Conservation (phyloP, 2,797 vertebrate genomes). For the Leptatherina wallacei region DNA sequence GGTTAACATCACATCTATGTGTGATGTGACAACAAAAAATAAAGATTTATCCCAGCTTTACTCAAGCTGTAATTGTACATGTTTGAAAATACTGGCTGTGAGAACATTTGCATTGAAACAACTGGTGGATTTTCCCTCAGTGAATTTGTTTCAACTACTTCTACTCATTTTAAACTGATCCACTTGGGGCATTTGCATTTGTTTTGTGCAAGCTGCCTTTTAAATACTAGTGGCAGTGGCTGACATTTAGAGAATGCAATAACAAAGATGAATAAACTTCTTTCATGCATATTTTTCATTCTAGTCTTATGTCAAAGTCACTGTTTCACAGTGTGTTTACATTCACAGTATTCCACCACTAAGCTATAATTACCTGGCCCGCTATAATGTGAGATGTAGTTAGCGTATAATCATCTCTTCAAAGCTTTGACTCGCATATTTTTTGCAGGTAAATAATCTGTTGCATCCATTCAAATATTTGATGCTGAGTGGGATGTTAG, state of each 20-base stretch:
- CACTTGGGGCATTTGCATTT: background rate
- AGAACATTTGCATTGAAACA: background rate
- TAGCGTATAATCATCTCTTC: slow-evolving; percentile 30
- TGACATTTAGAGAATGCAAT: background rate
- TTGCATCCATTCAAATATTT: background rate
- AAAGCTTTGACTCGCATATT: slow-evolving; percentile 26
- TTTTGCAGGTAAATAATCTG: slow-evolving; percentile 2
- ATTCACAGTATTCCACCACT: background rate
- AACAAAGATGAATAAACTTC: background rate
- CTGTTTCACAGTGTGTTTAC: slow-evolving; percentile 4
- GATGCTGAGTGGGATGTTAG: slow-evolving; percentile 20
- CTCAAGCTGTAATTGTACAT: background rate
- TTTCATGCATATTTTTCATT: background rate
- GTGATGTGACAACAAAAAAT: too few species aligned
- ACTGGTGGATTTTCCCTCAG: too few species aligned
- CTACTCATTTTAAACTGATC: background rate
- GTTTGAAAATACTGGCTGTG: slow-evolving; percentile 3
- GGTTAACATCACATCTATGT: too few species aligned
- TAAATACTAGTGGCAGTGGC: background rate
- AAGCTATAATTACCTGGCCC: slow-evolving; percentile 4
- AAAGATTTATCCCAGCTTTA: too few species aligned
- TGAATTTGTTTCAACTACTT: background rate
- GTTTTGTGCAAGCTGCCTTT: background rate
- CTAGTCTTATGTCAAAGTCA: background rate
- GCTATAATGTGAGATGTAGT: slow-evolving; percentile 23